phyloP scores from a whole-genome alignment of 2,888 invertebrate genomes.

The Mayetiola destructor region DNA sequence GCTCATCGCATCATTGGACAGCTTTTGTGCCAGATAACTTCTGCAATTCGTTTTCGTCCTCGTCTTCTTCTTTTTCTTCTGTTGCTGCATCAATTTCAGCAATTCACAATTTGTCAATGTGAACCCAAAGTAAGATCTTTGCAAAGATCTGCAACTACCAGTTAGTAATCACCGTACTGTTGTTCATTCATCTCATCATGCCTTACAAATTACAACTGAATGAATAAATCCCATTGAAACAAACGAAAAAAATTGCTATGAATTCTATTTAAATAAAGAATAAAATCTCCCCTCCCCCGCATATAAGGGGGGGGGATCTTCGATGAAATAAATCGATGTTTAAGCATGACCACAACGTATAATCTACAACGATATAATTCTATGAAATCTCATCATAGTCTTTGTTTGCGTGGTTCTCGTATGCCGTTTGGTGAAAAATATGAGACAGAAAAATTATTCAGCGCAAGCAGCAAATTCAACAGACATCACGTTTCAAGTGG shows the following conservation, averaged over 20 bases:
- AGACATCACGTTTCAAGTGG: conserved; percentile 16
- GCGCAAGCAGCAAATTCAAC: conserved; percentile 1
- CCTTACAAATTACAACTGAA: too few relatives aligned
- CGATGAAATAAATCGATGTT: not conserved
- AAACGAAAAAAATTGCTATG: conserved; percentile 8
- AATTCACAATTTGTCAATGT: too few relatives aligned
- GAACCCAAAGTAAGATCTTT: too few relatives aligned
- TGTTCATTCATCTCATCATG: too few relatives aligned
- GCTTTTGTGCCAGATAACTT: too few relatives aligned
- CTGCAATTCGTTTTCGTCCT: too few relatives aligned
- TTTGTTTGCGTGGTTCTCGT: not conserved
- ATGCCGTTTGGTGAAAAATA: not conserved
- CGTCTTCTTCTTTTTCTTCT: too few relatives aligned
- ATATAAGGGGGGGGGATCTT: not conserved
- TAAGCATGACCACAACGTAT: not conserved
- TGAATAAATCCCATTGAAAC: too few relatives aligned
- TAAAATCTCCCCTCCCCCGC: not conserved
- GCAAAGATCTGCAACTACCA: too few relatives aligned
- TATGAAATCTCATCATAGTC: conserved; percentile 6
- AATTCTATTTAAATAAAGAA: conserved; percentile 6
- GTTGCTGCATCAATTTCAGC: too few relatives aligned
- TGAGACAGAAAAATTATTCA: conserved; percentile 10
- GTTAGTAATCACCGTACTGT: too few relatives aligned
- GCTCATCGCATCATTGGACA: too few relatives aligned
- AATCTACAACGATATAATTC: conserved; percentile 6